Percentiles rank a stretch among this genome's conserved stretches.
These are phyloP conservation scores for Andrena flavipes DNA, from an alignment of 2,888 invertebrate genomes.

Conservation along the genomic window DNA sequence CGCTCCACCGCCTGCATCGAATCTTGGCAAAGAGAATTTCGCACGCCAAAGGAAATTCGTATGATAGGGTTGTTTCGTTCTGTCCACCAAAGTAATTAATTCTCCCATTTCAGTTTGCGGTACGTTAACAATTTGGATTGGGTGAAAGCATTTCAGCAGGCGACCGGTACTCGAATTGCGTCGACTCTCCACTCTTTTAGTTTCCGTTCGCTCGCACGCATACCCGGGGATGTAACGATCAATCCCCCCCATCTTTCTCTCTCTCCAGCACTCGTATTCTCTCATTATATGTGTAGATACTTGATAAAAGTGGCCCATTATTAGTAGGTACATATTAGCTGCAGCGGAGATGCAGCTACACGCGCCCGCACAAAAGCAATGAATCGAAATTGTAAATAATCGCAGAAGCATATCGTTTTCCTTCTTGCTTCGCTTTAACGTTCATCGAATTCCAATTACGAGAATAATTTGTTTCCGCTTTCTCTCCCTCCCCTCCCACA, in stretches of 20 bases:
- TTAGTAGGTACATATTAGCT: no score
- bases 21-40: no score
- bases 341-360: no score
- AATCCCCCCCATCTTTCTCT: no score
- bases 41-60: no score
- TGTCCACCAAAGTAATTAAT: no score
- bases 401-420: slow-evolving; percentile 11
- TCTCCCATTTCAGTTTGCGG: neutral
- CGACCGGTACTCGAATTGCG: neutral
- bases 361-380: neutral
- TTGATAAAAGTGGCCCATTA: no score
- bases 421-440: slow-evolving; percentile 7
- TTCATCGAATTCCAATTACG: slow-evolving; percentile 32
- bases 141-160: neutral
- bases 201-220: neutral
- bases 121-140: neutral
- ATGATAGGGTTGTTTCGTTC: neutral
- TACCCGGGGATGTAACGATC: neutral
- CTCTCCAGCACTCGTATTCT: no score
- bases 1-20: no score
- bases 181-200: neutral
- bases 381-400: neutral
- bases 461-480: slow-evolving; percentile 37
- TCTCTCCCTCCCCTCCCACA: slow-evolving; percentile 5
- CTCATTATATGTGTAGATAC: no score